Percentiles rank a stretch among this genome's conserved stretches.
Conservation (phyloP, 2,797 vertebrate species). For the Xiphophorus birchmanni region DNA sequence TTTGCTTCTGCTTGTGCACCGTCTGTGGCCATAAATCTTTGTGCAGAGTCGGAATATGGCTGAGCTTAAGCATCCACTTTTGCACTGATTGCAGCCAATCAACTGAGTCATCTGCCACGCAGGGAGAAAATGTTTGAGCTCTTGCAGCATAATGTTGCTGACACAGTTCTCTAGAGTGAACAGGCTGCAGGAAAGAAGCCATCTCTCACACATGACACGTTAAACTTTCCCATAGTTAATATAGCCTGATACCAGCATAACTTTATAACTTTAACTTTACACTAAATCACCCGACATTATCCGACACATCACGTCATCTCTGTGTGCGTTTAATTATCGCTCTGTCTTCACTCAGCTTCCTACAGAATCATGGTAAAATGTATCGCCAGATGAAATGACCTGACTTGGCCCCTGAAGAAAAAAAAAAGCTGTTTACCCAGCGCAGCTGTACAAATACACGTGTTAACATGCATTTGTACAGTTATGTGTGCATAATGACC, state of each 20-base stretch:
- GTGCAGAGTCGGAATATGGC: slow-evolving; percentile 39
- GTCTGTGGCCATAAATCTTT: slow-evolving; percentile 38
- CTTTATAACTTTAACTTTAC: too few species aligned
- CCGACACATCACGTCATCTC: neutral
- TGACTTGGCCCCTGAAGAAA: slow-evolving; percentile 28
- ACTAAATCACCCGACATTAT: slow-evolving; percentile 1
- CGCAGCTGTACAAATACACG: slow-evolving; percentile 54
- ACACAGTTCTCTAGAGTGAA: slow-evolving; percentile 30
- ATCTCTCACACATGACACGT: neutral
- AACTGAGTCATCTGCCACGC: slow-evolving; percentile 37
- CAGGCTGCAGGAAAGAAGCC: neutral
- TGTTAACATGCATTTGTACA: slow-evolving; percentile 8
- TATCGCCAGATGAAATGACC: slow-evolving; percentile 33
- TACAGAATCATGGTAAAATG: slow-evolving; percentile 7
- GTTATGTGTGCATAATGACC: neutral
- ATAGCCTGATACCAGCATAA: slow-evolving; percentile 29
- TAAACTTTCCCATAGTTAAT: slow-evolving; percentile 23
- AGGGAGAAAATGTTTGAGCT: slow-evolving; percentile 29
- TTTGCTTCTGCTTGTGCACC: slow-evolving; percentile 32
- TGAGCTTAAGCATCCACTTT: slow-evolving; percentile 22
- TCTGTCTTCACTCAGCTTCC: slow-evolving; percentile 21
- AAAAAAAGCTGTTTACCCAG: slow-evolving; percentile 34
- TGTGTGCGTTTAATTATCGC: slow-evolving; percentile 32
- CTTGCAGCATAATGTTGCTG: slow-evolving; percentile 44
- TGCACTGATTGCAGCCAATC: slow-evolving; percentile 39